Percentiles rank a stretch among this genome's conserved stretches.
phyloP scores from a whole-genome alignment of 1,140 invertebrate species.

The Chrysopa pallens region DNA sequence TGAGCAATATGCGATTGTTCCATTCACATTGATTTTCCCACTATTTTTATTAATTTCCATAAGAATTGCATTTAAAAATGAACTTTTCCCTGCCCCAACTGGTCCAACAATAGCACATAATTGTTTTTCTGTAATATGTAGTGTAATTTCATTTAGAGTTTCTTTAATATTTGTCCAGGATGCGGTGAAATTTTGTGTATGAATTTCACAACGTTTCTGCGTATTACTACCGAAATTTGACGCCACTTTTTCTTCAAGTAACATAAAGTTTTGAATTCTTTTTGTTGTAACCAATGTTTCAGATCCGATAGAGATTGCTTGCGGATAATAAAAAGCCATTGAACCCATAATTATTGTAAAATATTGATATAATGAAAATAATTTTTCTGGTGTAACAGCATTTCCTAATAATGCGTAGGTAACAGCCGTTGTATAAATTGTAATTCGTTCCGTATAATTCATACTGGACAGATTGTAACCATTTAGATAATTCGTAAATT shows the following conservation, averaged over 20 bases:
- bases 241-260: conserved; percentile 25
- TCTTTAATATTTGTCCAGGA: conserved; percentile 13
- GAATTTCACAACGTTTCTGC: conserved; percentile 14
- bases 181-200: conserved; percentile 25
- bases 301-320: conserved; percentile 41
- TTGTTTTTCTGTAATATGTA: conserved; percentile 30
- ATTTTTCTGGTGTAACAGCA: too few species aligned
- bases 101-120: conserved; percentile 41
- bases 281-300: conserved; percentile 39
- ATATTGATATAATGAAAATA: conserved; percentile 33
- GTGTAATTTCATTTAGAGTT: conserved; percentile 27
- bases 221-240: conserved; percentile 10
- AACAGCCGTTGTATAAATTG: too few species aligned
- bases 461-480: too few species aligned
- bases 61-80: conserved; percentile 24
- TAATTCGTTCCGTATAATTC: too few species aligned
- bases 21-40: conserved; percentile 36
- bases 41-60: conserved; percentile 35
- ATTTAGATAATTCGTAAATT: too few species aligned
- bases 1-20: conserved; percentile 46
- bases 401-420: too few species aligned
- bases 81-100: conserved; percentile 41
- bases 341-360: conserved; percentile 41
- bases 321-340: conserved; percentile 50
- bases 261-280: conserved; percentile 32